Percentiles rank a stretch among this genome's conserved stretches.
Conservation (phyloP, 2,888 invertebrate genomes). For the Stegophylla sp. region DNA sequence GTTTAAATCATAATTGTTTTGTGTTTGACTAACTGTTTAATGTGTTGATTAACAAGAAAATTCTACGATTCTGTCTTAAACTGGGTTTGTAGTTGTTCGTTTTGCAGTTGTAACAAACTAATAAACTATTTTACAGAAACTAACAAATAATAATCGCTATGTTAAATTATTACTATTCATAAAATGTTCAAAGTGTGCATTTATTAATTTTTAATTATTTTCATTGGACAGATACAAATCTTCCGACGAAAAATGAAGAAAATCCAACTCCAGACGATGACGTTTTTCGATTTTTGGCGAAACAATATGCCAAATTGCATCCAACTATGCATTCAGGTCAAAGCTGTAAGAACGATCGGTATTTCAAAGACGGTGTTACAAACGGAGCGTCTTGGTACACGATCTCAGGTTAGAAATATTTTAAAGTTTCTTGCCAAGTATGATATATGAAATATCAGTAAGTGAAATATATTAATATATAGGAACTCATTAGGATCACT, state of each 20-base stretch:
- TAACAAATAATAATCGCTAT: not conserved
- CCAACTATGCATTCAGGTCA: conserved; percentile 86
- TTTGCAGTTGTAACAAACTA: not conserved
- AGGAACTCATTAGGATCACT: too few species aligned
- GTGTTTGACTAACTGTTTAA: not conserved
- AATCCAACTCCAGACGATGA: conserved; percentile 86
- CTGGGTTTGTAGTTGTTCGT: not conserved
- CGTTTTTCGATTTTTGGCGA: conserved; percentile 84
- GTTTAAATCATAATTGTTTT: not conserved
- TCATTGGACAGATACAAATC: not conserved
- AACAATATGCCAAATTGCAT: conserved; percentile 85
- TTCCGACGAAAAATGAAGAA: not conserved
- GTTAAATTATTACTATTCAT: not conserved
- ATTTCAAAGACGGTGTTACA: conserved; percentile 88
- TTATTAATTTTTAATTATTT: not conserved
- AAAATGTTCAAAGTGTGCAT: not conserved
- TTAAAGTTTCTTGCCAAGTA: too few species aligned
- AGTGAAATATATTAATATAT: too few species aligned
- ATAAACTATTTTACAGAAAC: not conserved
- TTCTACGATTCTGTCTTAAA: not conserved
- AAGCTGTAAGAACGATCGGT: conserved; percentile 77
- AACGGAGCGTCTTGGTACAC: conserved; percentile 96
- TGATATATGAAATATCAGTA: too few species aligned
- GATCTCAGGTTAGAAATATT: conserved; percentile 71
- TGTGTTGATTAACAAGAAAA: conserved; percentile 4